A percentile compares a stretch with the other conserved stretches of the same genome.
These are phyloP conservation scores for Nineta flava DNA, from an alignment of 2,888 invertebrate species.

Conservation along the genomic window DNA sequence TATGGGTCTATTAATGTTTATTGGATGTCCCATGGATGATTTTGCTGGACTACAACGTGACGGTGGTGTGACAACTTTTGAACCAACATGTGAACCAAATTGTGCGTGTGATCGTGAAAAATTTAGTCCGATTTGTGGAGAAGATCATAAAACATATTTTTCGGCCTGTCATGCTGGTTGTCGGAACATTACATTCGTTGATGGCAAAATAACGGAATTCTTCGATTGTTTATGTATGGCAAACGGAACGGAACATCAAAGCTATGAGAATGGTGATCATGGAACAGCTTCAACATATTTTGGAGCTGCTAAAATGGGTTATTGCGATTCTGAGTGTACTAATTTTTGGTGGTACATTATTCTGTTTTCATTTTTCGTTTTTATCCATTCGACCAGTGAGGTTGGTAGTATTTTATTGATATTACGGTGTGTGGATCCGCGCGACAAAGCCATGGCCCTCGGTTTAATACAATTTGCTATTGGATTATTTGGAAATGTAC, in stretches of 20 bases:
- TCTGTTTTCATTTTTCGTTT: constrained; percentile 75
- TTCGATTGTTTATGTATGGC: constrained; percentile 35
- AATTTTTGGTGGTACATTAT: constrained; percentile 67
- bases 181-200: constrained; percentile 37
- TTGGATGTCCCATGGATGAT: constrained; percentile 77
- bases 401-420: constrained; percentile 83
- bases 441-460: constrained; percentile 89
- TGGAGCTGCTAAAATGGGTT: constrained; percentile 54
- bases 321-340: constrained; percentile 64
- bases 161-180: constrained; percentile 87
- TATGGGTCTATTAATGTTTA: constrained; percentile 76
- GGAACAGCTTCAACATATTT: constrained; percentile 10
- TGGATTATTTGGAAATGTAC: constrained; percentile 85
- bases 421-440: constrained; percentile 77
- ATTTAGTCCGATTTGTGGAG: constrained; percentile 73
- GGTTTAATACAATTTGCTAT: constrained; percentile 88
- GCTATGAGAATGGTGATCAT: background rate
- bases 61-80: constrained; percentile 19
- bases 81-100: constrained; percentile 45
- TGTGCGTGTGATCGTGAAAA: constrained; percentile 62
- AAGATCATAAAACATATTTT: constrained; percentile 67
- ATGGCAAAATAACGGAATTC: constrained; percentile 39
- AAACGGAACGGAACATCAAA: constrained; percentile 8
- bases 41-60: constrained; percentile 44
- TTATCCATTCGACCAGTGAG: constrained; percentile 84